Conservation (phyloP, 2,797 vertebrate species). For the Scolopax rusticola region DNA sequence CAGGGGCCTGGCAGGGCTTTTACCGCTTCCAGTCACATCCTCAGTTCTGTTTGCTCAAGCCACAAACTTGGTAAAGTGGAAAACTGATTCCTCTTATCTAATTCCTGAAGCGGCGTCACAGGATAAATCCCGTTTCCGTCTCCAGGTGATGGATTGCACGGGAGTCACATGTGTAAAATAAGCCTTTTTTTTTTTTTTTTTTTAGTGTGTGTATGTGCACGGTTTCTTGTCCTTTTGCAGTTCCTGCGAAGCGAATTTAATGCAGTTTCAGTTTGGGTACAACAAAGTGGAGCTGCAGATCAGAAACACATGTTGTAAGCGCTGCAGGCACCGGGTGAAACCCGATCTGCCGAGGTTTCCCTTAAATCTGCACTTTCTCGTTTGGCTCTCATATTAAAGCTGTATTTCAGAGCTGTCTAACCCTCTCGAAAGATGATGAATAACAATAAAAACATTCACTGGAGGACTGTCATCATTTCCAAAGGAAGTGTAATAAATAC, state of each 20-base stretch:
- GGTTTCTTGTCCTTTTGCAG: conserved; percentile 7
- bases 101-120: background rate
- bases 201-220: background rate
- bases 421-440: conserved; percentile 72
- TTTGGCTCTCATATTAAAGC: conserved; percentile 72
- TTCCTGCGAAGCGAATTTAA: conserved; percentile 67
- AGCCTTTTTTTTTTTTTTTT: background rate
- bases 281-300: conserved; percentile 84
- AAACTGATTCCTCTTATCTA: background rate
- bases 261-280: conserved; percentile 79
- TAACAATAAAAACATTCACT: conserved; percentile 73
- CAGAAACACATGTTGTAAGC: conserved; percentile 86
- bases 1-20: background rate
- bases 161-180: background rate
- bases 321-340: conserved; percentile 77
- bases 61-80: accelerated
- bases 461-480: conserved; percentile 71
- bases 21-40: background rate
- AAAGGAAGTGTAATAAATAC: conserved; percentile 73
- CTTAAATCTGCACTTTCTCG: conserved; percentile 76
- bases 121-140: background rate
- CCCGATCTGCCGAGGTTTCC: conserved; percentile 75
- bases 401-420: conserved; percentile 69
- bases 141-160: background rate
- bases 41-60: background rate